Evolutionary conservation across 2,888 invertebrate genomes (phyloP).

Genomic region (Endomychus coccineus): DNA sequence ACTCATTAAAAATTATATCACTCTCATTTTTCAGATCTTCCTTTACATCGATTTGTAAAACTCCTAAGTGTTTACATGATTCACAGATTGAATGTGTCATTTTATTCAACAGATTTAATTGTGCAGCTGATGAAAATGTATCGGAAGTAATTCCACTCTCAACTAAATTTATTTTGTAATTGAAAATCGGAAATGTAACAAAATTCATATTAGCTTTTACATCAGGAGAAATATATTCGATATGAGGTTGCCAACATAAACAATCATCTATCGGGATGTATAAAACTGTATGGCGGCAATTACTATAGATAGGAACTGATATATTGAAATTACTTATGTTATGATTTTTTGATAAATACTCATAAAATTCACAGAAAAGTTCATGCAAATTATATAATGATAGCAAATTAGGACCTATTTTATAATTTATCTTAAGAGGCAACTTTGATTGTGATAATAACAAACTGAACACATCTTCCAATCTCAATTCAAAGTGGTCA

Average conservation of each 20-base stretch:
- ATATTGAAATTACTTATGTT: slow-evolving; percentile 11
- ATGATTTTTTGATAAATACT: slow-evolving; percentile 13
- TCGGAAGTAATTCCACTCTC: too few relatives aligned
- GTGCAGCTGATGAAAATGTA: too few relatives aligned
- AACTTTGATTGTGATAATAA: slow-evolving; percentile 9
- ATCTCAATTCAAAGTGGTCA: too few relatives aligned
- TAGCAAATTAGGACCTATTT: slow-evolving; percentile 1
- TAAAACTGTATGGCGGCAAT: neutral
- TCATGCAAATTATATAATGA: slow-evolving; percentile 7
- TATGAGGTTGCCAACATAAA: slow-evolving; percentile 10
- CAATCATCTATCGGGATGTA: slow-evolving; percentile 1
- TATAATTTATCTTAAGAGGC: neutral
- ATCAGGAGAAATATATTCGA: too few relatives aligned
- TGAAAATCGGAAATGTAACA: too few relatives aligned
- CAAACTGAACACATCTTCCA: too few relatives aligned
- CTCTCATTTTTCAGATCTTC: slow-evolving; percentile 4
- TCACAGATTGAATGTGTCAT: too few relatives aligned
- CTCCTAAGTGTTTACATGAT: slow-evolving; percentile 3
- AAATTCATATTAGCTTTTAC: too few relatives aligned
- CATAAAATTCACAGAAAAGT: slow-evolving; percentile 10
- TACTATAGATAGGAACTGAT: slow-evolving; percentile 6
- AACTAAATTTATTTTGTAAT: too few relatives aligned
- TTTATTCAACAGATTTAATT: too few relatives aligned
- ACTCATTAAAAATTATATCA: slow-evolving; percentile 10
- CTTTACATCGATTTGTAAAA: slow-evolving; percentile 1